Base-by-base conservation (phyloP, 2,113 vertebrate genomes). In the Oriolus oriolus region DNA sequence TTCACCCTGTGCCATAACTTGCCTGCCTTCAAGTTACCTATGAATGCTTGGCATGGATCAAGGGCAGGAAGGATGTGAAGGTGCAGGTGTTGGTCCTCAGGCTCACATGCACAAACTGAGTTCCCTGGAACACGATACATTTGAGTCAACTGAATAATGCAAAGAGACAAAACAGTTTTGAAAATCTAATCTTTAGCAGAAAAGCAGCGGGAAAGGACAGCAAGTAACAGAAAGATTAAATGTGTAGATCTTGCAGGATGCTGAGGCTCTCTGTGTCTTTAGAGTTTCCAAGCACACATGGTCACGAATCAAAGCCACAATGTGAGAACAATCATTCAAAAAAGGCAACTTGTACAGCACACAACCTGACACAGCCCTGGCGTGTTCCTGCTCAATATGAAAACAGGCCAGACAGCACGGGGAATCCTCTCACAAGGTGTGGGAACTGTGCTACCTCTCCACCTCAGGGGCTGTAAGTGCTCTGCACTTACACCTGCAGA, bases 141-240 rank as follows among this genome's bases (percentile, higher is more conserved):
- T 31, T 57, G 16, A 66, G 30, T 18, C 54, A 78, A 50, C 27
- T 76, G 24, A 78, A 41, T 52, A 91, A 78, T 22, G 17, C 35
- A 87, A 6, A 80, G 54, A 54, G 30, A 60, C 44, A 52, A 8
- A 49, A 56, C 68, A 79, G 7, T 44, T 87, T 56, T 57, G 24
- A 41, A 89, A 69, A 81, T 33, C 17, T 35, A 26, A 44, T 15
- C 24, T 68, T 24, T 6, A 31, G 10, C 3, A 12, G 20, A 26
- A 44, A 13, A 14, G 2, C 6, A 9, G 20, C 4, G 5, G 4
- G 1, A 1, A 45, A 59, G 14, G 20, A 52, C 45, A 82, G 9
- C 14, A 10, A 37, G 9, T 10, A 70, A 41, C 12, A 57, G 21
- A 49, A 79, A 53, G 21, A 69, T 42, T 56, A 60, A 61, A 57